Base-by-base conservation (phyloP, 1,140 invertebrate genomes). In the Tribolium castaneum region DNA sequence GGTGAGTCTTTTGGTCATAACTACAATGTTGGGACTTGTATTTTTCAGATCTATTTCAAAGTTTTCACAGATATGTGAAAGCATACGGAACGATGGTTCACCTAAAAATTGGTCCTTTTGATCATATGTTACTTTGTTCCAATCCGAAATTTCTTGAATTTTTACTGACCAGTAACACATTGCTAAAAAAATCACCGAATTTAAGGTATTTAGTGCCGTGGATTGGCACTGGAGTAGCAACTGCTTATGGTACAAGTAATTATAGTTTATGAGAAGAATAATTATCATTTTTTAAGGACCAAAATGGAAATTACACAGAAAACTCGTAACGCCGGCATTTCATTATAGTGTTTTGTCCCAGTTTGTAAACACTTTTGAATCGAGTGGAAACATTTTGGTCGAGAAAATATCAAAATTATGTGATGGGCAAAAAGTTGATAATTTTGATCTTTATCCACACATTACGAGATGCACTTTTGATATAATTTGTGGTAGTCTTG, bases 311-410 rank as follows among this genome's bases (percentile, higher is more conserved):
- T 83, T 79, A 0, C 87, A 92, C 71, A 84, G 94, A 7, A 93
- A 93, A 86, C 86, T 94, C 51, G 86, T 97, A n/a, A 96, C 95
- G 0, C 95, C 95, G 2, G 92, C 95, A 1, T 96, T 97, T 84
- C 95, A 97, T 86, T 96, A 95, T 83, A 92, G 93, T 82, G 95
- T 96, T 70, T 86, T 96, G n/a, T 90, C 95, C 70, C 88, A 93
- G 78, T 96, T 95, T 84, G 78, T 94, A 0, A 89, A 90, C 6
- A 88, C 94, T 0, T 94, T 96, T 84, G 91, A 94, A 82, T 88
- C 91, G 62, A 91, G 94, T 82, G 88, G 89, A 39, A 81, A 88
- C 7, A 89, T 91, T 12, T 87, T 96, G 77, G 85, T 91, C 0
- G 74, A 89, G 2, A 89, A 90, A 79, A 83, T 94, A 2, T 81